Percentiles rank a stretch among this genome's conserved stretches.
phyloP scores from a whole-genome alignment of 1,140 invertebrate species.

The Zelostemma sp. region DNA sequence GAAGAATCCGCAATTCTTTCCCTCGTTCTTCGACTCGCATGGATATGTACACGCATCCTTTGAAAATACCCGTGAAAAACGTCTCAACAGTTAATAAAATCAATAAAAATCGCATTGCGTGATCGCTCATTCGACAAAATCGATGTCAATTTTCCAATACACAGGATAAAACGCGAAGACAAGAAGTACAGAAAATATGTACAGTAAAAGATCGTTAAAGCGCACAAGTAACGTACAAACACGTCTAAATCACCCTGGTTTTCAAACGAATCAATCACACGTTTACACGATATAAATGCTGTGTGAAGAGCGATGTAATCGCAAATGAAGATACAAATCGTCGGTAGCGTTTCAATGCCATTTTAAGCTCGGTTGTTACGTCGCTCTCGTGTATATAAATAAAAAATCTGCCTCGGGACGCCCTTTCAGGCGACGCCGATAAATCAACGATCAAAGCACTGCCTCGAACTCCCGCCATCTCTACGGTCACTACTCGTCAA shows the following conservation, averaged over 20 bases:
- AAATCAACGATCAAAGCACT: conserved; percentile 31
- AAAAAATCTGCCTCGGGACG: conserved; percentile 11
- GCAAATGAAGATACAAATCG: conserved; percentile 36
- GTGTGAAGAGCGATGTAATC: conserved; percentile 30
- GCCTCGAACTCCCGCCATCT: conserved; percentile 8
- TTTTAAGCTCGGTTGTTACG: conserved; percentile 38
- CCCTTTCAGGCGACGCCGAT: conserved; percentile 1
- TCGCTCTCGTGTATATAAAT: conserved; percentile 3
- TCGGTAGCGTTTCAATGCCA: conserved; percentile 37
- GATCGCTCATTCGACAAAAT: no score
- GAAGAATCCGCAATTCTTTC: conserved; percentile 5
- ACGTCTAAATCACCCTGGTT: conserved; percentile 30
- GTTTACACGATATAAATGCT: conserved; percentile 40
- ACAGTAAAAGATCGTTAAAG: conserved; percentile 1
- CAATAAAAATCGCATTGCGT: no score
- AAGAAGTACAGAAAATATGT: no score
- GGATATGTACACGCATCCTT: conserved; percentile 32
- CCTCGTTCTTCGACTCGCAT: conserved; percentile 15
- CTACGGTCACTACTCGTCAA: conserved; percentile 17
- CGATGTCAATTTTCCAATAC: no score
- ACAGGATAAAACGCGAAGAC: no score
- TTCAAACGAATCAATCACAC: conserved; percentile 26
- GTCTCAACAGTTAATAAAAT: no score
- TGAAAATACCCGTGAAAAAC: neutral
- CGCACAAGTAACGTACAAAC: conserved; percentile 24